These are phyloP conservation scores for Pseudorectes ferrugineus DNA, from an alignment of 2,113 vertebrate genomes.

Conservation along the genomic window DNA sequence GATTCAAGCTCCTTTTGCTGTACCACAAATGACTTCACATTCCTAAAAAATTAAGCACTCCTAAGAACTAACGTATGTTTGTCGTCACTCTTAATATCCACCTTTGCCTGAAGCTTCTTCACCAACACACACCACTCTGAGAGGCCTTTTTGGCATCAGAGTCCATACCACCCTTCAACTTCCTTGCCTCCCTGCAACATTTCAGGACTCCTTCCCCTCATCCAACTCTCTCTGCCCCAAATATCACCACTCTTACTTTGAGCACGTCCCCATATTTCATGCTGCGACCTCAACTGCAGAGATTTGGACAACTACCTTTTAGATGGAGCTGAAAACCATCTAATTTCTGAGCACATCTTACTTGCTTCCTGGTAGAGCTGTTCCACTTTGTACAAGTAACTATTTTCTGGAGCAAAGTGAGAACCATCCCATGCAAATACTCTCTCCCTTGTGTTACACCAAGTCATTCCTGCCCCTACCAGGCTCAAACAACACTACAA, in stretches of 20 bases:
- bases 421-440: not conserved
- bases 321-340: not conserved
- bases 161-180: not conserved
- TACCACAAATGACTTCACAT: not conserved
- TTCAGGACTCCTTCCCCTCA: not conserved
- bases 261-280: not conserved
- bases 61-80: not conserved
- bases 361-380: not conserved
- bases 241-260: not conserved
- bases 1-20: not conserved
- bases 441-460: not conserved
- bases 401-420: not conserved
- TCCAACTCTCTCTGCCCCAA: not conserved
- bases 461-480: not conserved
- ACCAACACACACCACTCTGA: not conserved
- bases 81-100: not conserved
- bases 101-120: not conserved
- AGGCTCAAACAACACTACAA: not conserved
- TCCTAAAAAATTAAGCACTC: not conserved
- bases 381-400: not conserved
- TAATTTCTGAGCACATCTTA: not conserved
- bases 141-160: not conserved
- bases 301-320: not conserved
- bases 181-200: not conserved
- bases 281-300: not conserved